Evolutionary conservation across 2,113 vertebrate genomes (phyloP).

Genomic region (Microtus oregoni): DNA sequence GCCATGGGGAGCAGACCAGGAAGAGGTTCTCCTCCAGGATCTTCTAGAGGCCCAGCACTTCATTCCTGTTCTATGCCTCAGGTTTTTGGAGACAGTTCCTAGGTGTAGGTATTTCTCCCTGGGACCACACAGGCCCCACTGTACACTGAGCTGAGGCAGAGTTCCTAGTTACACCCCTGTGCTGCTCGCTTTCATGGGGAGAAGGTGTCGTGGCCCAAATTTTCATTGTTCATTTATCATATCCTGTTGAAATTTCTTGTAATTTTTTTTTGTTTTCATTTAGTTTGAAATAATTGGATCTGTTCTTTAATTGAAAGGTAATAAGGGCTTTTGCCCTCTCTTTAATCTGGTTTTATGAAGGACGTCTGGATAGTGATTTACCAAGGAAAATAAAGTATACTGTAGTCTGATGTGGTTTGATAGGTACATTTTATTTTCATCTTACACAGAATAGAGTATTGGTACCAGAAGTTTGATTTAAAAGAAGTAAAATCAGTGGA

Average conservation of each 20-base stretch:
- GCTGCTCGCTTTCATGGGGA: slow-evolving; percentile 4
- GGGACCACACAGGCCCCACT: not conserved
- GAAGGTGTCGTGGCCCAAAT: not conserved
- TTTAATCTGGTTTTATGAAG: slow-evolving; percentile 58
- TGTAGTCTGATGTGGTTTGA: slow-evolving; percentile 56
- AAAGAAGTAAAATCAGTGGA: slow-evolving; percentile 77
- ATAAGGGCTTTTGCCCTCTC: slow-evolving; percentile 44
- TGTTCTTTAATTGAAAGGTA: slow-evolving; percentile 62
- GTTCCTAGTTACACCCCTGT: not conserved
- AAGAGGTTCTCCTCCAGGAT: not conserved
- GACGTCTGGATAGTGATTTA: slow-evolving; percentile 64
- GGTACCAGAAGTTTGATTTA: slow-evolving; percentile 71
- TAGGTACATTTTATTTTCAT: slow-evolving; percentile 66
- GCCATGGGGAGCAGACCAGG: not conserved
- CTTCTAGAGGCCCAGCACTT: not conserved
- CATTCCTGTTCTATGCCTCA: not conserved
- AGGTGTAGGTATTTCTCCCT: not conserved
- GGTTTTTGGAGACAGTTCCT: not conserved
- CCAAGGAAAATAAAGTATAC: slow-evolving; percentile 41
- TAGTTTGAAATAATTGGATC: slow-evolving; percentile 63
- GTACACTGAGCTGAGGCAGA: not conserved
- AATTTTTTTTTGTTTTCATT: slow-evolving; percentile 9
- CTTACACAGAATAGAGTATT: slow-evolving; percentile 54
- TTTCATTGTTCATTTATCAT: slow-evolving; percentile 11
- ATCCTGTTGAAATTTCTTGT: slow-evolving; percentile 38